Base-by-base conservation (phyloP, 1,140 invertebrate genomes). In the Pissodes strobi region DNA sequence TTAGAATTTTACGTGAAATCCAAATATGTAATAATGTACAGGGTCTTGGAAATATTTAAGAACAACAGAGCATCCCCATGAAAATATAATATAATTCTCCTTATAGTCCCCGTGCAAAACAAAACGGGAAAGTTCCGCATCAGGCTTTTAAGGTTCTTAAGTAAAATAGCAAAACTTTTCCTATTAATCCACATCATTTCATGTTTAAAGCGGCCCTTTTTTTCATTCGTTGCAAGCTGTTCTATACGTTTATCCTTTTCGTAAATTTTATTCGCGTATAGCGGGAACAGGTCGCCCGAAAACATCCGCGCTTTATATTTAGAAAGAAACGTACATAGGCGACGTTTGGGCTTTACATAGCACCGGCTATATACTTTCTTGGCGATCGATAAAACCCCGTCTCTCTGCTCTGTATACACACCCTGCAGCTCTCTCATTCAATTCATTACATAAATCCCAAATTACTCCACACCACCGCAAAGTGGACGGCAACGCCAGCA, bases 361-460 rank as follows among this genome's bases (percentile, higher is more conserved):
- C 51, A 48, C 61, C 37, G 27, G 61, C 27, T 56, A 56, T 56
- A 48, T 56, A 56, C 51, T 56, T 56, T 25, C 43, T 43, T 12
- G 15, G 34, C 51, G 61, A 64, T 64, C 61, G 61, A 64, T 64
- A 64, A 48, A 56, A 55, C 39, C 41, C 61, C 51, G 37, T 46
- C 60, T 46, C 60, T 46, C 38, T 55, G 43, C 38, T 49, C 43
- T 52, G 61, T 64, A 64, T 64, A 64, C 61, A 64, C 61, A 64
- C 61, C 61, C 61, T 55, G 61, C 61, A 64, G 61, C 61, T 64
- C 61, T 64, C 61, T 64, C 61, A 64, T 64, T 64, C 61, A 64
- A 64, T 64, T 64, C 61, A 64, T 64, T 64, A 64, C 61, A 64
- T 64, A 64, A 64, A 64, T 64, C 61, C 61, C 61, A 64, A 64